Conservation (phyloP, 1,140 invertebrate species). For the Orussus abietinus region DNA sequence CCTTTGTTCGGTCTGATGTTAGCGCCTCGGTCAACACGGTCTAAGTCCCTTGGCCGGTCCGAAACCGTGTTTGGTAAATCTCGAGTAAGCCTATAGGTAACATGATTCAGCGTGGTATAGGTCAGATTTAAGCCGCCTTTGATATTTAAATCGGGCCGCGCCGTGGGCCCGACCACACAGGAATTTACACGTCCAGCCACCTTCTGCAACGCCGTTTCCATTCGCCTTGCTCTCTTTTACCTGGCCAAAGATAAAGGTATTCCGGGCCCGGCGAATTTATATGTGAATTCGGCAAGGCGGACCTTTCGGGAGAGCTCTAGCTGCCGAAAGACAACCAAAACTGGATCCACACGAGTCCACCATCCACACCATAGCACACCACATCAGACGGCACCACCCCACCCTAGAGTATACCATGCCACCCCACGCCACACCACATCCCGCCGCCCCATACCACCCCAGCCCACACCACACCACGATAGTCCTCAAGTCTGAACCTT, state of each 20-base stretch:
- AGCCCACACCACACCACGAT: too few relatives aligned
- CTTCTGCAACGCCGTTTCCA: neutral
- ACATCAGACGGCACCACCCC: too few relatives aligned
- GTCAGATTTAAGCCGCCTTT: slow-evolving; percentile 55
- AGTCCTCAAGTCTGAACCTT: too few relatives aligned
- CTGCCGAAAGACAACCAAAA: too few relatives aligned
- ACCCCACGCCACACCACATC: too few relatives aligned
- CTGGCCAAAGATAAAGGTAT: slow-evolving; percentile 22
- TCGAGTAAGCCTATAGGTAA: slow-evolving; percentile 48
- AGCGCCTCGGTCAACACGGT: slow-evolving; percentile 41
- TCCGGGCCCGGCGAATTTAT: slow-evolving; percentile 24
- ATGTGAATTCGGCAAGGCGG: slow-evolving; percentile 17
- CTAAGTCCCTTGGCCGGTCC: slow-evolving; percentile 24
- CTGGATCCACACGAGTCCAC: too few relatives aligned
- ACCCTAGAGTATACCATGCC: too few relatives aligned
- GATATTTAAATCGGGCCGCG: slow-evolving; percentile 50
- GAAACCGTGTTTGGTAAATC: slow-evolving; percentile 48
- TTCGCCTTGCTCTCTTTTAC: slow-evolving; percentile 8
- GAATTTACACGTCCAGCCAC: slow-evolving; percentile 39
- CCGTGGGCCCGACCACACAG: slow-evolving; percentile 35
- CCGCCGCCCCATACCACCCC: too few relatives aligned
- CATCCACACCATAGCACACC: too few relatives aligned
- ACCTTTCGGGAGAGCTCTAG: too few relatives aligned
- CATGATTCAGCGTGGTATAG: slow-evolving; percentile 55
- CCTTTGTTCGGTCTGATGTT: slow-evolving; percentile 40